Evolutionary conservation across 2,797 vertebrate species (phyloP).

Genomic region (Protonibea diacanthus): DNA sequence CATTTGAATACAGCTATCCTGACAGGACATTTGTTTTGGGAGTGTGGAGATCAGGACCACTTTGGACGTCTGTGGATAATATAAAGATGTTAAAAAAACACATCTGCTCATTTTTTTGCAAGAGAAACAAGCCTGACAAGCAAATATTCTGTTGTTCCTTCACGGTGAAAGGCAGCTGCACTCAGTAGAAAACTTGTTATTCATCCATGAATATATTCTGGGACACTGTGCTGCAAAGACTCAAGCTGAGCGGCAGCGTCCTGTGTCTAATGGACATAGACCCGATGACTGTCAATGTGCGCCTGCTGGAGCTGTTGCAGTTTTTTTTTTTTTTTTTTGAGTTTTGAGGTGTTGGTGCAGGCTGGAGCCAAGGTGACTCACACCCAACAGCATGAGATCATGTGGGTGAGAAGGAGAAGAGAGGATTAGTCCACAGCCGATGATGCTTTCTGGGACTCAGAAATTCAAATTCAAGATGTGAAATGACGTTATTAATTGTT

Average conservation of each 20-base stretch:
- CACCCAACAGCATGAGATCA: not conserved
- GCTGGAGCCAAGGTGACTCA: conserved; percentile 8
- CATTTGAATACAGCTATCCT: not conserved
- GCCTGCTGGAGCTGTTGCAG: conserved; percentile 11
- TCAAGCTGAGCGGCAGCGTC: conserved; percentile 3
- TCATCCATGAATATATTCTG: not conserved
- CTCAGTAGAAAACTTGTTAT: not conserved
- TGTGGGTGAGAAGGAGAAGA: not conserved
- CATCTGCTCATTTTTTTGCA: not conserved
- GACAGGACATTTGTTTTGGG: not conserved
- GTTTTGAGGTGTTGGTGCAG: not conserved
- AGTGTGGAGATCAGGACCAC: not conserved
- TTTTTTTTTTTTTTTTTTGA: not conserved
- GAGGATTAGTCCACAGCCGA: not conserved
- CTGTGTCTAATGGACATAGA: not conserved
- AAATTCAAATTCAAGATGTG: not conserved
- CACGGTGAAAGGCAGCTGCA: not conserved
- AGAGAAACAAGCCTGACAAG: not conserved
- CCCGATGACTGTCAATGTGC: not conserved
- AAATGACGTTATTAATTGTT: not conserved
- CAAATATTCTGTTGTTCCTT: not conserved
- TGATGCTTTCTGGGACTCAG: not conserved
- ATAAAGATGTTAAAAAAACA: not conserved
- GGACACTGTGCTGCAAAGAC: not conserved
- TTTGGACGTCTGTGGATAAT: not conserved